A percentile compares a stretch with the other conserved stretches of the same genome.
These are phyloP conservation scores for Embidobia sp. DNA, from an alignment of 2,888 invertebrate genomes.

Conservation along the genomic window DNA sequence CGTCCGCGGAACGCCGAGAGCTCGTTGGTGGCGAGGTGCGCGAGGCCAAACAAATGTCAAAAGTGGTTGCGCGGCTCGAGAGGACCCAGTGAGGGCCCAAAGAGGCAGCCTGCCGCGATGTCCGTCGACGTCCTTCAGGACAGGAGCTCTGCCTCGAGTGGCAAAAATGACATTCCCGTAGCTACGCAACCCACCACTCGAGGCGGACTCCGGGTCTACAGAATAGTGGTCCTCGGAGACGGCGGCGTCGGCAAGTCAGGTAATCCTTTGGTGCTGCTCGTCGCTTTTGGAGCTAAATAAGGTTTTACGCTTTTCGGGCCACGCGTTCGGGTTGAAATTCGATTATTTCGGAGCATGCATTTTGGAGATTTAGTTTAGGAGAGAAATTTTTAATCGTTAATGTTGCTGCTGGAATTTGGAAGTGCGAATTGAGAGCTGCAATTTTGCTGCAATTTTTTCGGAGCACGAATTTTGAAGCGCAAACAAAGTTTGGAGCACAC, in stretches of 20 bases:
- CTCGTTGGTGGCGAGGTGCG: conserved; percentile 33
- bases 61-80: no score
- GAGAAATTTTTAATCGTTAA: no score
- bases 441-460: no score
- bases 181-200: conserved; percentile 81
- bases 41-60: conserved; percentile 48
- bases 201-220: conserved; percentile 88
- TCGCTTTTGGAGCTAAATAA: no score
- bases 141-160: conserved; percentile 68
- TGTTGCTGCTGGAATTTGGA: no score
- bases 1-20: conserved; percentile 29
- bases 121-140: conserved; percentile 61
- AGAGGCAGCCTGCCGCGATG: conserved; percentile 41
- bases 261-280: conserved; percentile 74
- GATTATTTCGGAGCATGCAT: no score
- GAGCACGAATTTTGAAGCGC: no score
- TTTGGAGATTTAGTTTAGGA: no score
- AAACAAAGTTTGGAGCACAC: no score
- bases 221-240: conserved; percentile 95
- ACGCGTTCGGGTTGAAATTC: no score
- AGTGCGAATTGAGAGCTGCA: no score
- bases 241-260: conserved; percentile 96
- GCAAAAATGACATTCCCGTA: conserved; percentile 71
- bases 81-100: conserved; percentile 32
- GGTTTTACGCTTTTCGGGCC: no score